phyloP scores from a whole-genome alignment of 1,140 invertebrate species.

The Cyrtorhinus lividipennis region DNA sequence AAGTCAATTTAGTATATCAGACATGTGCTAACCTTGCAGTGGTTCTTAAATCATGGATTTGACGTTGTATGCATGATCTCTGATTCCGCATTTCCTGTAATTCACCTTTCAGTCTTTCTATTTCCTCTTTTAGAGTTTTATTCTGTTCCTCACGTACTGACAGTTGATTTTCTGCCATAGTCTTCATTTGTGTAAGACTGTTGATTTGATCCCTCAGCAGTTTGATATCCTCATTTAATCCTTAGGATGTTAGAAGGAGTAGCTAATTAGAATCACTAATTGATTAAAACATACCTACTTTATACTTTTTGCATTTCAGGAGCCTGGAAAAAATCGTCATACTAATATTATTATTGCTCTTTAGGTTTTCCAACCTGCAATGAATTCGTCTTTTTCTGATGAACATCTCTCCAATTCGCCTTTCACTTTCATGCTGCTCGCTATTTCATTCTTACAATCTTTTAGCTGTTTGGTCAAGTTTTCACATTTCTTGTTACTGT shows the following conservation, averaged over 20 bases:
- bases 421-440: neutral
- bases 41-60: neutral
- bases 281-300: no score
- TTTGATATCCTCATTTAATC: neutral
- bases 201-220: slow-evolving; percentile 5
- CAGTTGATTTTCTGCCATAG: neutral
- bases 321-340: no score
- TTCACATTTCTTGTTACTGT: neutral
- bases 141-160: neutral
- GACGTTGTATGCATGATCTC: neutral
- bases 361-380: no score
- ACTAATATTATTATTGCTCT: no score
- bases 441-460: neutral
- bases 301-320: no score
- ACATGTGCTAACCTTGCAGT: neutral
- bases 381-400: neutral
- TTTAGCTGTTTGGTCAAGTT: neutral
- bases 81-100: slow-evolving; percentile 6
- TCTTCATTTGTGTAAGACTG: neutral
- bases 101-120: neutral
- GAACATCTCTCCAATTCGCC: neutral
- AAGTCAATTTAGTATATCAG: no score
- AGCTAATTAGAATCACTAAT: no score
- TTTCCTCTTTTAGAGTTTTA: slow-evolving; percentile 11
- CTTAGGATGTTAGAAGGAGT: no score